Base-by-base conservation (phyloP, 2,797 vertebrate genomes). In the Gobio occitaniae region DNA sequence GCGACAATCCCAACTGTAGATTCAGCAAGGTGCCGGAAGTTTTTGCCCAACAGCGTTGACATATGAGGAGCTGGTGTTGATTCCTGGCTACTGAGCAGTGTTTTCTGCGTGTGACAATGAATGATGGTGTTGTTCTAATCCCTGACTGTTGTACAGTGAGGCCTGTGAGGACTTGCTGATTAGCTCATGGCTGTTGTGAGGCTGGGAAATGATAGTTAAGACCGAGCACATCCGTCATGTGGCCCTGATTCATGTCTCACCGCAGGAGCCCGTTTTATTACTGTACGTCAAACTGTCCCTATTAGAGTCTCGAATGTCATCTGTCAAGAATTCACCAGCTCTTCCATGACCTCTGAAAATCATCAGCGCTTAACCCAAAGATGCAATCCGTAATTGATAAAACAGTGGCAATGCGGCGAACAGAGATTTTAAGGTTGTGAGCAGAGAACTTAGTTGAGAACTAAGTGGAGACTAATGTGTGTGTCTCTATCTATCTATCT, bases 151-250 rank as follows among this genome's bases (percentile, higher is more conserved):
- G 38, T 81, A 80, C 70, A 72, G 75, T 75, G 41, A 86, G 87
- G 85, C 89, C 68, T 88, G 89, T 90, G 79, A 86, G 59, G 86
- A 89, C 95, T 91, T 90, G 93, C 92, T 91, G 88, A 88, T 90
- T 90, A 17, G 54, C 83, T 86, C 89, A 86, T 88, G 86, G 74
- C 85, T 59, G 86, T 91, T 90, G 90, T 84, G 92, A 91, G 89
- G 86, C 85, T 93, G 92, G 91, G 93, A 93, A 93, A 92, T 91
- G 91, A 93, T 91, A 86, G 91, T 86, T 88, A 75, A 84, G 88
- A 91, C 89, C 89, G 89, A 94, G 88, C n/a, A 82, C 86, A 83
- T 87, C 61, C 15, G 89, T 89, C 87, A 93, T 88, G 92, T 95
- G 93, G 92, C 74, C 93, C 91, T 87, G 90, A 94, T 93, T 93